Conservation (phyloP, 1,140 invertebrate genomes). For the Scaptomyza hsui region DNA sequence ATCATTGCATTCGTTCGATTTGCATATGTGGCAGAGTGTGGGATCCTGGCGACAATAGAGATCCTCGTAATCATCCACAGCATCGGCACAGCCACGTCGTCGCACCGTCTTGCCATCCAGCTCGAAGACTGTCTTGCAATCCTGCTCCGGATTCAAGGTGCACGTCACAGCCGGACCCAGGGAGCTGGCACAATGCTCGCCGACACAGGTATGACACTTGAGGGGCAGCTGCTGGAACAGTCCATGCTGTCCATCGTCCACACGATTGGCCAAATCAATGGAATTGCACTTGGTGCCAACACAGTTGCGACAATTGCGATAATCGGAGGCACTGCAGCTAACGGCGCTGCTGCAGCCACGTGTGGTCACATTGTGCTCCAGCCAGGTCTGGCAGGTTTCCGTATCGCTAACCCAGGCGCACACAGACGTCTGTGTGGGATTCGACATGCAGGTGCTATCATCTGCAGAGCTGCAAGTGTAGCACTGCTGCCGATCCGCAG, state of each 20-base stretch:
- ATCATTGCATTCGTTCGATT: slow-evolving; percentile 77
- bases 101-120: slow-evolving; percentile 54
- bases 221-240: slow-evolving; percentile 66
- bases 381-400: slow-evolving; percentile 61
- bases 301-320: slow-evolving; percentile 66
- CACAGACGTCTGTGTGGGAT: slow-evolving; percentile 39
- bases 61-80: slow-evolving; percentile 76
- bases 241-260: slow-evolving; percentile 69
- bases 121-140: slow-evolving; percentile 75
- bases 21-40: slow-evolving; percentile 63
- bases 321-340: slow-evolving; percentile 58
- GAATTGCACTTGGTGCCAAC: slow-evolving; percentile 64
- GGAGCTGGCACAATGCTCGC: slow-evolving; percentile 65
- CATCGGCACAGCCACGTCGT: slow-evolving; percentile 69
- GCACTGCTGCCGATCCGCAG: slow-evolving; percentile 68
- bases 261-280: slow-evolving; percentile 65
- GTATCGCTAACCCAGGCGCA: slow-evolving; percentile 59
- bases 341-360: slow-evolving; percentile 71
- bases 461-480: slow-evolving; percentile 69
- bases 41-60: slow-evolving; percentile 62
- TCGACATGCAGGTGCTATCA: slow-evolving; percentile 61
- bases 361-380: slow-evolving; percentile 57
- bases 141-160: slow-evolving; percentile 53
- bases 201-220: slow-evolving; percentile 64
- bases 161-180: slow-evolving; percentile 59